Evolutionary conservation across 1,140 invertebrate species (phyloP).

Genomic region (Saccostrea glomerata): DNA sequence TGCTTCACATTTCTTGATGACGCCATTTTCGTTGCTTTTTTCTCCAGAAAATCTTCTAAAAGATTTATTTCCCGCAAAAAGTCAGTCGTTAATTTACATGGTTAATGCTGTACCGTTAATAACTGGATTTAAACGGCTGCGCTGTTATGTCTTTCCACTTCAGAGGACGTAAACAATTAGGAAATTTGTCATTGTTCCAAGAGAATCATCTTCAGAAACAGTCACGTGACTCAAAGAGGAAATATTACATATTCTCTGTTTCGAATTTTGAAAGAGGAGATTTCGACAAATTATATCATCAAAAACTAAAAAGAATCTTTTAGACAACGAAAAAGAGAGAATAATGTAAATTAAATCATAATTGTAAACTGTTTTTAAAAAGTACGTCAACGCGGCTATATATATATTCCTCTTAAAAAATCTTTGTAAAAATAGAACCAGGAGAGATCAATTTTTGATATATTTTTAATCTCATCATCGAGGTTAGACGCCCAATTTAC

Average conservation of each 20-base stretch:
- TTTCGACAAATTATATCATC: too few species aligned
- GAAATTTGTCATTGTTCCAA: constrained; percentile 36
- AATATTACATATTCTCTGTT: background rate
- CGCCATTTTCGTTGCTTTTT: constrained; percentile 66
- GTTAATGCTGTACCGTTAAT: background rate
- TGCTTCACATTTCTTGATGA: constrained; percentile 65
- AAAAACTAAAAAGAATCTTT: too few species aligned
- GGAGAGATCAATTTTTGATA: too few species aligned
- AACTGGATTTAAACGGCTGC: background rate
- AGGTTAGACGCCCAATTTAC: too few species aligned
- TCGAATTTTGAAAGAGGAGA: background rate
- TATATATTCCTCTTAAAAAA: too few species aligned
- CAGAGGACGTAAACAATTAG: constrained; percentile 19
- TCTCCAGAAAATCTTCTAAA: background rate
- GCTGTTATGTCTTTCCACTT: background rate
- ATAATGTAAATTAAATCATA: too few species aligned
- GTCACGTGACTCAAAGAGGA: constrained; percentile 50
- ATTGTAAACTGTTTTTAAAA: too few species aligned
- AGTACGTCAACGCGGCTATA: too few species aligned
- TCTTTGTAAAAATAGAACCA: too few species aligned
- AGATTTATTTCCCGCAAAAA: background rate
- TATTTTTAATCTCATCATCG: too few species aligned
- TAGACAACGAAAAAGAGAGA: too few species aligned
- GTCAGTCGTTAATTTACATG: background rate
- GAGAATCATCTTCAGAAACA: constrained; percentile 23